These are phyloP conservation scores for Hypotaenidia philippensis DNA, from an alignment of 2,797 vertebrate genomes.

Conservation along the genomic window DNA sequence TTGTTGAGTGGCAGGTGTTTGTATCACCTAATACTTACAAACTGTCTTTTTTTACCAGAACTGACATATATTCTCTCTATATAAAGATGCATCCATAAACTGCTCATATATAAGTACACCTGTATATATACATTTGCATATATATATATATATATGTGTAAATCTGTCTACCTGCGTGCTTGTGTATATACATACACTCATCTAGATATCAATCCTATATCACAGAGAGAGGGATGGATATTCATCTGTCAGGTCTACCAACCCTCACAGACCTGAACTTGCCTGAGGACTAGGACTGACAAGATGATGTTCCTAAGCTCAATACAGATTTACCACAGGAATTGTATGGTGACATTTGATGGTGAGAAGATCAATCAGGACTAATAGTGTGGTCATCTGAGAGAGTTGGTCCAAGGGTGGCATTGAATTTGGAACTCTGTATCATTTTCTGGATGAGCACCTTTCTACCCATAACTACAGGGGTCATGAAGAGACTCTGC, in stretches of 20 bases:
- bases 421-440: background rate
- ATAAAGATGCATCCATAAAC: background rate
- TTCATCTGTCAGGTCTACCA: background rate
- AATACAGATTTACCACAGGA: background rate
- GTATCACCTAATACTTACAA: background rate
- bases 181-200: background rate
- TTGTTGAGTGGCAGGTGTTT: background rate
- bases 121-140: background rate
- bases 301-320: background rate
- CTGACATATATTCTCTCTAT: background rate
- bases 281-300: background rate
- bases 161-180: background rate
- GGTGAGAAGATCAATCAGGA: background rate
- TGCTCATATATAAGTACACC: background rate
- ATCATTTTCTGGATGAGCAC: background rate
- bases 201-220: background rate
- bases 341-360: fast-evolving
- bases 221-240: background rate
- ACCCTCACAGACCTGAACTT: background rate
- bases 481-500: background rate
- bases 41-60: background rate
- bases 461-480: background rate
- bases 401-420: background rate
- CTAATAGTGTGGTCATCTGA: background rate
- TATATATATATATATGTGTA: background rate